A percentile compares a stretch with the other conserved stretches of the same genome.
phyloP scores from a whole-genome alignment of 2,888 invertebrate genomes.

The Tridacna crocea region DNA sequence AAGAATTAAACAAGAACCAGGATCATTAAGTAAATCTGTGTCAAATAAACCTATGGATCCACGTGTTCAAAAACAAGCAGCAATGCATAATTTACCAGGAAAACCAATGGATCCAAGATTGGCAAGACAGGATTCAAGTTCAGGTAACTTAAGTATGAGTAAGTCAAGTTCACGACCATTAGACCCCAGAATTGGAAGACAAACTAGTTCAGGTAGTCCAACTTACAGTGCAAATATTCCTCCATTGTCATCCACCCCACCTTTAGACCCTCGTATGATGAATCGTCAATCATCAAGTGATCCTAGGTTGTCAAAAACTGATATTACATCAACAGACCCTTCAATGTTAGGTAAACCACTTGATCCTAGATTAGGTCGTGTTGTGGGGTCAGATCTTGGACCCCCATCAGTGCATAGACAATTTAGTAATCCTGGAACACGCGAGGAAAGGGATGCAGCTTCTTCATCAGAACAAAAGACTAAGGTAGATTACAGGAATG shows the following conservation, averaged over 20 bases:
- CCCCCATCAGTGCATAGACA: constrained; percentile 51
- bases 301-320: constrained; percentile 31
- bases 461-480: constrained; percentile 62
- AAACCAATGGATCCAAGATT: constrained; percentile 63
- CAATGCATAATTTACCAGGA: constrained; percentile 57
- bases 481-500: constrained; percentile 80
- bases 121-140: constrained; percentile 57
- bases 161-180: constrained; percentile 29
- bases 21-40: constrained; percentile 25
- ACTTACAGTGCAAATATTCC: constrained; percentile 19
- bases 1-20: constrained; percentile 36
- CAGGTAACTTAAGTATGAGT: constrained; percentile 38
- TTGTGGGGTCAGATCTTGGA: constrained; percentile 34
- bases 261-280: constrained; percentile 50
- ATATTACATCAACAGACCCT: constrained; percentile 17
- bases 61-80: constrained; percentile 41
- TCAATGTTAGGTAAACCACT: constrained; percentile 31
- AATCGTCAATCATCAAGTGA: constrained; percentile 51
- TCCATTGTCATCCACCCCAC: constrained; percentile 40
- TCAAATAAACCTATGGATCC: constrained; percentile 49
- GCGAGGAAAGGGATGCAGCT: constrained; percentile 45
- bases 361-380: constrained; percentile 42
- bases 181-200: constrained; percentile 52
- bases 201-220: constrained; percentile 47
- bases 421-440: constrained; percentile 53